Evolutionary conservation across 1,140 invertebrate species (phyloP).

Genomic region (Lepidurus arcticus): DNA sequence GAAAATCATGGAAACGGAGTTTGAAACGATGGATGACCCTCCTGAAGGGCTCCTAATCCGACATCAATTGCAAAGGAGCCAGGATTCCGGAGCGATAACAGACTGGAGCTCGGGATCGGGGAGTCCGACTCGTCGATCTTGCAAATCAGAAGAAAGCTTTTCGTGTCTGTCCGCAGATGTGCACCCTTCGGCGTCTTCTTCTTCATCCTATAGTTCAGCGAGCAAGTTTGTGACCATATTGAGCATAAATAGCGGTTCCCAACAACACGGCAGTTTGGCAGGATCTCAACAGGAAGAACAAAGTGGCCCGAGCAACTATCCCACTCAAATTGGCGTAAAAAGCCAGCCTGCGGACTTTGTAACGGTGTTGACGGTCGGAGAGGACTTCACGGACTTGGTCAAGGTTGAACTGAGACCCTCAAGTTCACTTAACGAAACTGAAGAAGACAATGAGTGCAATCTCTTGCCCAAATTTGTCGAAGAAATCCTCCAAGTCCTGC

Average conservation of each 20-base stretch:
- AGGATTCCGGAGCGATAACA: conserved; percentile 42
- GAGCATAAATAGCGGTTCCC: conserved; percentile 49
- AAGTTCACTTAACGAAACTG: background rate
- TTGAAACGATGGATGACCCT: conserved; percentile 13
- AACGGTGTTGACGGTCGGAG: conserved; percentile 48
- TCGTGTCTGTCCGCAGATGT: background rate
- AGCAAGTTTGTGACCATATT: conserved; percentile 64
- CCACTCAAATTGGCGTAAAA: conserved; percentile 33
- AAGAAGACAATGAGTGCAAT: conserved; percentile 12
- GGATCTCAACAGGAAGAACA: background rate
- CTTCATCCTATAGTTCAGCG: background rate
- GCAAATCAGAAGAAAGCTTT: conserved; percentile 25
- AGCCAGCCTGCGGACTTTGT: conserved; percentile 43
- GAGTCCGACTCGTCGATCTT: conserved; percentile 35
- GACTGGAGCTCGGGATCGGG: conserved; percentile 39
- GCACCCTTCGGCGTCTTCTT: background rate
- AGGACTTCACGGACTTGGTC: conserved; percentile 43
- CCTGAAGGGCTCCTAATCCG: background rate
- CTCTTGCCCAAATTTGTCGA: conserved; percentile 34
- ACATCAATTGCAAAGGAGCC: conserved; percentile 38
- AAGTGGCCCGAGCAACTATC: conserved; percentile 33
- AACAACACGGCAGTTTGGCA: conserved; percentile 26
- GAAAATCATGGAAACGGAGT: background rate
- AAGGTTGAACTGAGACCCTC: conserved; percentile 39
- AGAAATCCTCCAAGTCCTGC: conserved; percentile 65